Conservation (phyloP, 1,140 invertebrate species). For the Hyposmocoma kahamanoa region DNA sequence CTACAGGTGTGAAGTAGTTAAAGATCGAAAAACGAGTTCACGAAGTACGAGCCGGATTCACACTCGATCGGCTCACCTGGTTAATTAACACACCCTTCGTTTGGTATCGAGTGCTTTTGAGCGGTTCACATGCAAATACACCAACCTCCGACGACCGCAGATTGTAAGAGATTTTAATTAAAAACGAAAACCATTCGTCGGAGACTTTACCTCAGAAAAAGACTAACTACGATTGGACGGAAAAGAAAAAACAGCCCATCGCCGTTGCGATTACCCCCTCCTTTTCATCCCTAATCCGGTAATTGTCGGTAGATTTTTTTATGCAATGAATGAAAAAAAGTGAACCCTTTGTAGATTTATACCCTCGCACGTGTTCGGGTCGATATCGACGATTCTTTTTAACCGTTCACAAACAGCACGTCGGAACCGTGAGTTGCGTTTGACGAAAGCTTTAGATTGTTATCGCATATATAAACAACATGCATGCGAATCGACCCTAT, state of each 20-base stretch:
- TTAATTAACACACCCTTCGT: slow-evolving; percentile 32
- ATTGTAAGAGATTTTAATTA: slow-evolving; percentile 32
- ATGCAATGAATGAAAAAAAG: slow-evolving; percentile 41
- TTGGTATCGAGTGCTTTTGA: slow-evolving; percentile 21
- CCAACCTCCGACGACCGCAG: slow-evolving; percentile 14
- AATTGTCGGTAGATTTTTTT: slow-evolving; percentile 53
- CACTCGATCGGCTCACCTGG: slow-evolving; percentile 12
- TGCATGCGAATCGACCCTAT: not conserved
- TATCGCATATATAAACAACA: slow-evolving; percentile 21
- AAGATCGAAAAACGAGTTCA: not conserved
- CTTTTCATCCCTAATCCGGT: slow-evolving; percentile 53
- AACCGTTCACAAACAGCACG: slow-evolving; percentile 41
- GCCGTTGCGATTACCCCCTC: slow-evolving; percentile 16
- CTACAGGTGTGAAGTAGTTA: not conserved
- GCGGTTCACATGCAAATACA: slow-evolving; percentile 25
- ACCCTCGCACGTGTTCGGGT: slow-evolving; percentile 47
- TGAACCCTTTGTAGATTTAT: slow-evolving; percentile 48
- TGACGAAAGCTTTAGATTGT: slow-evolving; percentile 33
- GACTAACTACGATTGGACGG: slow-evolving; percentile 30
- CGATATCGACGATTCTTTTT: slow-evolving; percentile 35
- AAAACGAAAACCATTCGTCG: slow-evolving; percentile 22
- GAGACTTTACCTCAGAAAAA: slow-evolving; percentile 34
- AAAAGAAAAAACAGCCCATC: slow-evolving; percentile 35
- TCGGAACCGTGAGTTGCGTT: slow-evolving; percentile 24
- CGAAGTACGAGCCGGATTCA: slow-evolving; percentile 2